Evolutionary conservation across 35 echinoderm and acorn worm genomes (phyloP), one percentile per base, ranked within the genome.

Genomic region (Diadema setosum): DNA sequence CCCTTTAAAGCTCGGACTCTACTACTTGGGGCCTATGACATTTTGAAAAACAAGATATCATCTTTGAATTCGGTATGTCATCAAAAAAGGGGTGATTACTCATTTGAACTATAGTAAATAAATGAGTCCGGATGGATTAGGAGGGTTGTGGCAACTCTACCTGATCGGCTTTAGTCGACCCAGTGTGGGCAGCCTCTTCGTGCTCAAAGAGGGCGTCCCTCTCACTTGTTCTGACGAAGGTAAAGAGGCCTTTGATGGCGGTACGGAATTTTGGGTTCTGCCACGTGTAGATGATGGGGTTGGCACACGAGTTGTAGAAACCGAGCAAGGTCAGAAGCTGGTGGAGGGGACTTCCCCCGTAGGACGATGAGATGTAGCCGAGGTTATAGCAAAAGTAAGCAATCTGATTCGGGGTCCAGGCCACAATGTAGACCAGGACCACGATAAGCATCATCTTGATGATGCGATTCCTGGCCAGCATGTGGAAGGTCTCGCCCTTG

Each of bases 381-480:
- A 80, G 39, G 65, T 91, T 91, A 33, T 32, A 91, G 24, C 63
- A 29, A 29, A 91, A 46, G 43, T 86, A 91, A 11, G 15, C 43
- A 2, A 81, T 33, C 49, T 86, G 82, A 56, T 91, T 83, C 5
- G 83, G 84, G 11, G 90, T 91, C 90, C 90, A 91, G 30, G 82
- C 80, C 21, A 91, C 29, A 14, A 85, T 74, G 64, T 86, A 91
- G 0, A 83, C 81, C 26, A 87, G 35, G 29, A 91, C 83, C 2
- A 91, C 83, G 5, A 91, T 46, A 16, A 91, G 45, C 39, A 91
- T 65, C 90, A 91, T 91, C 52, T 86, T 85, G 33, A 91, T 61
- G 59, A 91, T 83, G 5, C 83, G 63, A 18, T 91, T 67, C n/a
- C 63, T 8, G 8, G 63, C 63, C 11, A 67, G 8, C 63, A 32